phyloP scores from a whole-genome alignment of 2,797 vertebrate genomes.

The Taeniopygia guttata region DNA sequence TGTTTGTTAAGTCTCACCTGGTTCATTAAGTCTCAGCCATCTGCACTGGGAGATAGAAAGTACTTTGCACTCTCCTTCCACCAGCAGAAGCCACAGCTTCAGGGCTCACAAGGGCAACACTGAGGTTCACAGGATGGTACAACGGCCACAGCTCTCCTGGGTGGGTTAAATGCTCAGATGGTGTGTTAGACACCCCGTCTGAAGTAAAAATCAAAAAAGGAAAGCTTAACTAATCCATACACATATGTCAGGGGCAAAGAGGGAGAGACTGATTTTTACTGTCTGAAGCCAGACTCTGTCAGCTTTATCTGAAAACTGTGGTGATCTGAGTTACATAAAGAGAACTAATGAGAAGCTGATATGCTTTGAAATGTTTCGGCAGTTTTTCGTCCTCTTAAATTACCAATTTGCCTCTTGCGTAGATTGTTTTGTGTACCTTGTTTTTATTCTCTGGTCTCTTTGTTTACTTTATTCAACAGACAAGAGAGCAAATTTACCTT shows the following conservation, averaged over 20 bases:
- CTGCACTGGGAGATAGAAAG: background rate
- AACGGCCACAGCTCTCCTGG: background rate
- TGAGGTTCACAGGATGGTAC: background rate
- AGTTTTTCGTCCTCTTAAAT: background rate
- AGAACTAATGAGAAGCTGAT: background rate
- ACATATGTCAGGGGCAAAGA: background rate
- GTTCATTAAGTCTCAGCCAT: background rate
- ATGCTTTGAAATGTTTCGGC: background rate
- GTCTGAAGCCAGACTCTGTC: background rate
- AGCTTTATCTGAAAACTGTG: background rate
- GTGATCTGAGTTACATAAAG: background rate
- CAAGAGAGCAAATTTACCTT: background rate
- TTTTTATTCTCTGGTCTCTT: background rate
- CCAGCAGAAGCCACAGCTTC: background rate
- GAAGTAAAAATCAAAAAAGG: background rate
- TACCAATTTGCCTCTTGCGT: background rate
- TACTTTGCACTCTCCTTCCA: background rate
- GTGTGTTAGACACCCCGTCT: background rate
- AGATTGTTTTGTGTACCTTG: background rate
- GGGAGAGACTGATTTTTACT: background rate
- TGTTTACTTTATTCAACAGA: background rate
- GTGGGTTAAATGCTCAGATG: background rate
- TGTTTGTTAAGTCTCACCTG: background rate
- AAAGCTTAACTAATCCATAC: background rate
- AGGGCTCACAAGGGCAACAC: background rate